These are phyloP conservation scores for Anoplolepis gracilipes DNA, from an alignment of 1,140 invertebrate species.

Conservation along the genomic window DNA sequence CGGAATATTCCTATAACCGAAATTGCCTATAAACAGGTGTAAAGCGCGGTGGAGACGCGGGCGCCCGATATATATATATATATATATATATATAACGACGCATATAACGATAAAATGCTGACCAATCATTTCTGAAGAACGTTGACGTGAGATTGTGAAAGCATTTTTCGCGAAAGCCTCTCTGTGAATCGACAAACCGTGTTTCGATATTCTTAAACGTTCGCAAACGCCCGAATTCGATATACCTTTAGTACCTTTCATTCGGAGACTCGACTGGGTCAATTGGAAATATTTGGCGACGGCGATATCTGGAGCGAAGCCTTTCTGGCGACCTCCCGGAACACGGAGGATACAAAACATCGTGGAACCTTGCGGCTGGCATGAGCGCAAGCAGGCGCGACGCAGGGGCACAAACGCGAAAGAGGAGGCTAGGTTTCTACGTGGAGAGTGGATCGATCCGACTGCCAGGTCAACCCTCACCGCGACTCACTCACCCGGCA, in stretches of 20 bases:
- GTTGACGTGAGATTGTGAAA: not conserved
- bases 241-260: constrained; percentile 23
- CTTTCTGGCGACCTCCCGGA: constrained; percentile 38
- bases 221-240: not conserved
- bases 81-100: no score
- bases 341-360: constrained; percentile 69
- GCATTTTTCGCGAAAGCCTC: not conserved
- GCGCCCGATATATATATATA: not conserved
- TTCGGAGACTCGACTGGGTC: constrained; percentile 33
- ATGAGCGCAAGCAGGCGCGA: constrained; percentile 75
- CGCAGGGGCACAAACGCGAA: constrained; percentile 71
- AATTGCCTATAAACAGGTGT: constrained; percentile 47
- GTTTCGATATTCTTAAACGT: not conserved
- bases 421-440: constrained; percentile 75
- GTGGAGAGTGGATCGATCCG: constrained; percentile 75
- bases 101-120: not conserved
- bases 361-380: constrained; percentile 70
- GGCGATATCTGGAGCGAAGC: constrained; percentile 57
- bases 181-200: not conserved
- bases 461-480: constrained; percentile 78
- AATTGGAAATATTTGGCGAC: constrained; percentile 69
- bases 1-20: constrained; percentile 29
- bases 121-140: constrained; percentile 9
- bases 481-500: constrained; percentile 68
- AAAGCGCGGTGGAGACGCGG: constrained; percentile 16